A percentile compares a stretch with the other conserved stretches of the same genome.
These are phyloP conservation scores for Psilanteris sp. DNA, from an alignment of 1,140 invertebrate genomes.

Conservation along the genomic window DNA sequence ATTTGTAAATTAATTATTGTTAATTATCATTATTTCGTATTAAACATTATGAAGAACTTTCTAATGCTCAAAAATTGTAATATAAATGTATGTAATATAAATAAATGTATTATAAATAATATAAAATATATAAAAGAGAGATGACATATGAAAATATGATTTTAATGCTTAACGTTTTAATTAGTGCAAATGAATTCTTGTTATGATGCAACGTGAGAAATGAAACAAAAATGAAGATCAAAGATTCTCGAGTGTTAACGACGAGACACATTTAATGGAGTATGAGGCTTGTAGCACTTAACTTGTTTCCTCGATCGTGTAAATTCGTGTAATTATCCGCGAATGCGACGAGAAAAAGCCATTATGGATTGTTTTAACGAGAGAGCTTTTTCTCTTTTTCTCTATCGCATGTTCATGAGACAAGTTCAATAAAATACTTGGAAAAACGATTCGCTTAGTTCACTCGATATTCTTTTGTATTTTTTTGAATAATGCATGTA, in stretches of 20 bases:
- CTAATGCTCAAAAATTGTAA: too few species aligned
- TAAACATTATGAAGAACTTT: too few species aligned
- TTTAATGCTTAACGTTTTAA: conserved; percentile 38
- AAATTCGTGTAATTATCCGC: conserved; percentile 65
- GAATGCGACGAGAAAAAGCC: conserved; percentile 62
- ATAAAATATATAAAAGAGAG: too few species aligned
- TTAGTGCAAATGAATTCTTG: conserved; percentile 50
- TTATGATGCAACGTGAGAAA: conserved; percentile 46
- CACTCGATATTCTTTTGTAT: conserved; percentile 42
- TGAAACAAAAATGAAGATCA: conserved; percentile 60
- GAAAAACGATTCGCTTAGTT: conserved; percentile 16
- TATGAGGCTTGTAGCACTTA: conserved; percentile 49
- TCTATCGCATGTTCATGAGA: conserved; percentile 4
- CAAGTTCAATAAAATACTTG: conserved; percentile 51
- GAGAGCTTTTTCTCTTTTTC: conserved; percentile 19
- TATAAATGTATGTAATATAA: too few species aligned
- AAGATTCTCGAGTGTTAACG: conserved; percentile 57
- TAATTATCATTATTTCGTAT: too few species aligned
- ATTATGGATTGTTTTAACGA: conserved; percentile 64
- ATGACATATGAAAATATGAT: conserved; percentile 23
- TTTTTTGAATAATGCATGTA: conserved; percentile 48
- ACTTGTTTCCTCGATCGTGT: conserved; percentile 62
- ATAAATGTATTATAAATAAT: too few species aligned
- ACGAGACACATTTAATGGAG: conserved; percentile 59
- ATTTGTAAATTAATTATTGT: too few species aligned